Conservation (phyloP, 2,113 vertebrate species). For the Carettochelys insculpta region DNA sequence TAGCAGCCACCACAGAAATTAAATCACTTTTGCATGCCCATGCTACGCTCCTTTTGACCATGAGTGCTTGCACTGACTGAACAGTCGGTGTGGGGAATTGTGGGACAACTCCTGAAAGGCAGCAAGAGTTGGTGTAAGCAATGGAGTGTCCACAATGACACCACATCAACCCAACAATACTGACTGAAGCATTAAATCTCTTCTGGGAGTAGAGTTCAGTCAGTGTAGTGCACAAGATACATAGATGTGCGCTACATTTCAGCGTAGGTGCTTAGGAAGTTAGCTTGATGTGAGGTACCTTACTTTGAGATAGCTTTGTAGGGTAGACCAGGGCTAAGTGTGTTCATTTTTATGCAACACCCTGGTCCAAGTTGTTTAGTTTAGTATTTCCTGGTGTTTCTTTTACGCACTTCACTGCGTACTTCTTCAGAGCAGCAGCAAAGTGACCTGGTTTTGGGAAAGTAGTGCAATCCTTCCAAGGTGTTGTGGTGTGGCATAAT, state of each 20-base stretch:
- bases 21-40: background rate
- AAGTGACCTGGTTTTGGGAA: background rate
- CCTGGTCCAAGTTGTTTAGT: background rate
- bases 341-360: background rate
- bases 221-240: background rate
- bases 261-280: background rate
- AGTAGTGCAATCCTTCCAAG: background rate
- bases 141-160: background rate
- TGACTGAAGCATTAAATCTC: background rate
- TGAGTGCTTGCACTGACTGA: background rate
- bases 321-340: background rate
- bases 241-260: background rate
- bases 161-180: background rate
- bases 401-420: background rate
- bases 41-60: background rate
- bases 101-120: background rate
- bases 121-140: background rate
- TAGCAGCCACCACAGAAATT: background rate
- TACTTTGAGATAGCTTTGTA: background rate
- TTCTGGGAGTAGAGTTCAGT: background rate
- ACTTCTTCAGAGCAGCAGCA: background rate
- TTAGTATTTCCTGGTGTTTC: accelerated
- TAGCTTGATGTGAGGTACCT: background rate
- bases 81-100: background rate
- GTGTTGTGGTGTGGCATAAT: background rate